Conservation (phyloP, 2,797 vertebrate genomes). For the Malurus splendens region DNA sequence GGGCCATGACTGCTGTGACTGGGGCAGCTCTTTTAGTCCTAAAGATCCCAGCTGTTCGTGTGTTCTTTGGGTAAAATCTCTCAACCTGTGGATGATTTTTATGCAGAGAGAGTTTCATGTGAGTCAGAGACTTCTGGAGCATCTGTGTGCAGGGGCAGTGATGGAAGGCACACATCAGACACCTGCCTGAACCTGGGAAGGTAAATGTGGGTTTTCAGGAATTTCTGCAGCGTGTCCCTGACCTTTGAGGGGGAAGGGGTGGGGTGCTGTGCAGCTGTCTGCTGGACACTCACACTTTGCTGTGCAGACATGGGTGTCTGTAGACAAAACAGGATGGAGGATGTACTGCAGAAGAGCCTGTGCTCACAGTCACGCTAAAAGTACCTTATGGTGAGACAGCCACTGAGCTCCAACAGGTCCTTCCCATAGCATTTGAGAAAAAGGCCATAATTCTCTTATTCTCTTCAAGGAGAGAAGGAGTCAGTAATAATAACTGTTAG, state of each 20-base stretch:
- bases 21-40: background rate
- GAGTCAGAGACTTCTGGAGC: background rate
- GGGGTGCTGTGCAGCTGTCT: background rate
- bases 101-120: background rate
- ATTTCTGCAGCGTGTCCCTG: background rate
- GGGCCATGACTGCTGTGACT: background rate
- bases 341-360: background rate
- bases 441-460: background rate
- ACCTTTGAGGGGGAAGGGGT: background rate
- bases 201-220: background rate
- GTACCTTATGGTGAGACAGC: background rate
- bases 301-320: fast-evolving
- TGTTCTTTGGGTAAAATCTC: background rate
- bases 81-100: background rate
- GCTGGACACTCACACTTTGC: background rate
- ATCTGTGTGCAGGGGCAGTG: background rate
- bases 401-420: background rate
- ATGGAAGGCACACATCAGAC: background rate
- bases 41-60: background rate
- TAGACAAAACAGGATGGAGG: background rate
- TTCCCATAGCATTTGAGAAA: background rate
- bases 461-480: background rate
- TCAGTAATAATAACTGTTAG: background rate
- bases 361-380: background rate
- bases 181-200: background rate